Conservation (phyloP, 2,888 invertebrate genomes). For the Omphaloscelis lunosa region DNA sequence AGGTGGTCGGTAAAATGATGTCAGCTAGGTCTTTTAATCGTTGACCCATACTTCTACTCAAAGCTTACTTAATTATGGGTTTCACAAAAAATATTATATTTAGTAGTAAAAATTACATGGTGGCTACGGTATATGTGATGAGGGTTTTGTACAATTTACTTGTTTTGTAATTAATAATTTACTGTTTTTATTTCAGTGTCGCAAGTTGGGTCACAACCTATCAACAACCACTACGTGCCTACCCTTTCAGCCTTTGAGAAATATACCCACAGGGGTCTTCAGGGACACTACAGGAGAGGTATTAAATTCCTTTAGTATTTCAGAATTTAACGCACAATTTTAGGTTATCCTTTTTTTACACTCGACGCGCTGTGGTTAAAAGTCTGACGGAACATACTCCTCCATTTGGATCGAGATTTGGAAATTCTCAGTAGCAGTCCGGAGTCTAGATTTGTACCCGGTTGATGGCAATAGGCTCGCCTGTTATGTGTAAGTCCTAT, state of each 20-base stretch:
- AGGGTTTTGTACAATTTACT: background rate
- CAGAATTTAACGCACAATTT: background rate
- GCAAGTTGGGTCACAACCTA: constrained; percentile 78
- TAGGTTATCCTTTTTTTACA: background rate
- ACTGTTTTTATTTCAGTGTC: constrained; percentile 71
- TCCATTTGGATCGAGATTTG: background rate
- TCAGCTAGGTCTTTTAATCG: no score
- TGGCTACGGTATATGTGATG: background rate
- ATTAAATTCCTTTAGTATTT: constrained; percentile 25
- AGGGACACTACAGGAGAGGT: constrained; percentile 80
- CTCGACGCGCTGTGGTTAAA: no score
- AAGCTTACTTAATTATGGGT: background rate
- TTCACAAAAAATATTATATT: background rate
- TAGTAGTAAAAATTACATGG: background rate
- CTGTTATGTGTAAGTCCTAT: no score
- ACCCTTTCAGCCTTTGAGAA: constrained; percentile 71
- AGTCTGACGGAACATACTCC: no score
- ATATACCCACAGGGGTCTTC: constrained; percentile 80
- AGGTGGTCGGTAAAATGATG: background rate
- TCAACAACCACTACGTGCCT: constrained; percentile 67
- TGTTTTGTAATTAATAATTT: background rate
- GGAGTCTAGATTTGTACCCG: background rate
- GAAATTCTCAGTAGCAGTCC: background rate
- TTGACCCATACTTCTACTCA: background rate
- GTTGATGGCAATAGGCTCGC: background rate